Conservation (phyloP, 2,113 vertebrate genomes). For the Tragulus kanchil region DNA sequence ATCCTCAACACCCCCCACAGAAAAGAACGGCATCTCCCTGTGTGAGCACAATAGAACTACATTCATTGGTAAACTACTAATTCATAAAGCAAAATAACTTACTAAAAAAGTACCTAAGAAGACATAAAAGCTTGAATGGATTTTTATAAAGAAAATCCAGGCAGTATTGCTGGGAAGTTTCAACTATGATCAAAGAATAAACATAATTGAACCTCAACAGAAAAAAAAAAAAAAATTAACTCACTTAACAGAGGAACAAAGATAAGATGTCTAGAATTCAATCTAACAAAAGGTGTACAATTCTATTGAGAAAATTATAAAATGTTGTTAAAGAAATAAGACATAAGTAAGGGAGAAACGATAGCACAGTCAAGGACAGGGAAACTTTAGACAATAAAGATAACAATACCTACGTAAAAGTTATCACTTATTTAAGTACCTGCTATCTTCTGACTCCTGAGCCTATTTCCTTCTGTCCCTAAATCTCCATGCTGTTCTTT, state of each 20-base stretch:
- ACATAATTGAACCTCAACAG: neutral
- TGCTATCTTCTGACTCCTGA: no score
- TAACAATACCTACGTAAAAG: neutral
- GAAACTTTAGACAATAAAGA: neutral
- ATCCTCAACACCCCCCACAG: neutral
- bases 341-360: neutral
- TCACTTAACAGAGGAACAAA: neutral
- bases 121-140: neutral
- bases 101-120: neutral
- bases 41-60: neutral
- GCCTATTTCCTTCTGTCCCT: no score
- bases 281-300: neutral
- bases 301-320: neutral
- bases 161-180: neutral
- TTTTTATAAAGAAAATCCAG: neutral
- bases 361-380: neutral
- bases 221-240: neutral
- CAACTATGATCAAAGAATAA: neutral
- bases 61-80: neutral
- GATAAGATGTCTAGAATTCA: neutral
- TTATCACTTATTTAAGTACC: neutral
- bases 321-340: neutral
- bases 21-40: neutral
- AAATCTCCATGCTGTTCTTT: neutral
- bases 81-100: neutral